phyloP scores from a whole-genome alignment of 2,888 invertebrate species.

The Drosophila suboccidentalis region DNA sequence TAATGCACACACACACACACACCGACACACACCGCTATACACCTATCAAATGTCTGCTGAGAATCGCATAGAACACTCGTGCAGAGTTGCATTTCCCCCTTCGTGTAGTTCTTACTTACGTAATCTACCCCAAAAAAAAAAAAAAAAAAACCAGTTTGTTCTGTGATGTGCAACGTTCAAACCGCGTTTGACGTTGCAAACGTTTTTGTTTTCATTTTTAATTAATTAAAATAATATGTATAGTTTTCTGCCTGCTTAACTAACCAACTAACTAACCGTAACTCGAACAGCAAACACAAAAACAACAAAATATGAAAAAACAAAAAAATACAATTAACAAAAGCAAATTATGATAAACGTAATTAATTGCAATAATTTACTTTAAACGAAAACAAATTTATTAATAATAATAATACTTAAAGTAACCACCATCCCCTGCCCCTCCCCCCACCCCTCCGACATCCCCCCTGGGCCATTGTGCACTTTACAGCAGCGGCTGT shows the following conservation, averaged over 20 bases:
- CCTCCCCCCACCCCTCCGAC: neutral
- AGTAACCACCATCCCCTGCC: neutral
- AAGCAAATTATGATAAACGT: slow-evolving; percentile 39
- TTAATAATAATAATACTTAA: slow-evolving; percentile 19
- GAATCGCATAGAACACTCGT: slow-evolving; percentile 39
- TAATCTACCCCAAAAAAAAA: slow-evolving; percentile 30
- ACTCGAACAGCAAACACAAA: slow-evolving; percentile 44
- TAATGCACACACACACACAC: slow-evolving; percentile 30
- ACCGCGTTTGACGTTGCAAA: slow-evolving; percentile 64
- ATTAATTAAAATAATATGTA: slow-evolving; percentile 29
- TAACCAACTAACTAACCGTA: slow-evolving; percentile 8
- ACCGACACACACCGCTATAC: slow-evolving; percentile 8
- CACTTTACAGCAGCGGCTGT: slow-evolving; percentile 20
- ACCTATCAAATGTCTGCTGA: slow-evolving; percentile 26
- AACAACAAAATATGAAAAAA: neutral
- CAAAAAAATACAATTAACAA: slow-evolving; percentile 7
- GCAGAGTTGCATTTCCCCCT: slow-evolving; percentile 9
- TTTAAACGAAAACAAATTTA: slow-evolving; percentile 22
- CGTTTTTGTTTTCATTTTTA: slow-evolving; percentile 51
- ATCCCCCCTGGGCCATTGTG: neutral
- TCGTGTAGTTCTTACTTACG: slow-evolving; percentile 47
- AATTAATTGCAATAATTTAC: slow-evolving; percentile 59
- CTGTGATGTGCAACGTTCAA: slow-evolving; percentile 78
- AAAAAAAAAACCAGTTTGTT: slow-evolving; percentile 74
- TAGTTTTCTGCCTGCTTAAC: slow-evolving; percentile 28